These are phyloP conservation scores for Blennius ocellaris DNA, from an alignment of 2,113 vertebrate genomes.

Conservation along the genomic window DNA sequence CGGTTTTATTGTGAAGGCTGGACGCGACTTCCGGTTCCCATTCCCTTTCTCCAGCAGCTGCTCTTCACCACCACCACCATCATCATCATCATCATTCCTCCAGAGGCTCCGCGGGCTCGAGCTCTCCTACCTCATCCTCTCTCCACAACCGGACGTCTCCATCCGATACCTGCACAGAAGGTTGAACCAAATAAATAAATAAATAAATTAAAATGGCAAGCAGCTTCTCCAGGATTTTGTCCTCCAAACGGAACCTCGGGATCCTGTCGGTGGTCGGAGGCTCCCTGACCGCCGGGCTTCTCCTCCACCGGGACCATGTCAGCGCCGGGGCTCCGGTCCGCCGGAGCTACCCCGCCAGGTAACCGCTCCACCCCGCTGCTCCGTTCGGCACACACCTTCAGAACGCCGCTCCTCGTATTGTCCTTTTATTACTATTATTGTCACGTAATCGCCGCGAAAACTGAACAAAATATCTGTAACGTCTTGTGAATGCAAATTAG, in stretches of 20 bases:
- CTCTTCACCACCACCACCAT: no score
- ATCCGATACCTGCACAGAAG: no score
- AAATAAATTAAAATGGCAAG: conserved; percentile 86
- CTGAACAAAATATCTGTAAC: neutral
- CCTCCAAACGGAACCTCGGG: conserved; percentile 82
- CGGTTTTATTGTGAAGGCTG: no score
- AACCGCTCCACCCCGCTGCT: neutral
- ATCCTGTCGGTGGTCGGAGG: conserved; percentile 90
- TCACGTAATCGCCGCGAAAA: neutral
- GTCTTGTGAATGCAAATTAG: neutral
- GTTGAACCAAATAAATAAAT: neutral
- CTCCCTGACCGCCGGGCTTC: conserved; percentile 86
- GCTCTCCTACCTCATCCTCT: neutral
- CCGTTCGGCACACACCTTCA: neutral
- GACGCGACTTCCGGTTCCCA: no score
- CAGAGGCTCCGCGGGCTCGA: conserved; percentile 30
- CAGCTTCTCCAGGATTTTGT: conserved; percentile 88
- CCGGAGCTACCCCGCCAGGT: conserved; percentile 93
- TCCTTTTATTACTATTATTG: neutral
- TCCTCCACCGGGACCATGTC: conserved; percentile 87
- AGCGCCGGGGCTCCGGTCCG: conserved; percentile 83
- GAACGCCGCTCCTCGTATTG: no score
- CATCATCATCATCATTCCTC: conserved; percentile 48
- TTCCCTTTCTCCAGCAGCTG: neutral
- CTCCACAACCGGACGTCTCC: neutral